Base-by-base conservation (phyloP, 2,113 vertebrate species). In the Geococcyx californianus region DNA sequence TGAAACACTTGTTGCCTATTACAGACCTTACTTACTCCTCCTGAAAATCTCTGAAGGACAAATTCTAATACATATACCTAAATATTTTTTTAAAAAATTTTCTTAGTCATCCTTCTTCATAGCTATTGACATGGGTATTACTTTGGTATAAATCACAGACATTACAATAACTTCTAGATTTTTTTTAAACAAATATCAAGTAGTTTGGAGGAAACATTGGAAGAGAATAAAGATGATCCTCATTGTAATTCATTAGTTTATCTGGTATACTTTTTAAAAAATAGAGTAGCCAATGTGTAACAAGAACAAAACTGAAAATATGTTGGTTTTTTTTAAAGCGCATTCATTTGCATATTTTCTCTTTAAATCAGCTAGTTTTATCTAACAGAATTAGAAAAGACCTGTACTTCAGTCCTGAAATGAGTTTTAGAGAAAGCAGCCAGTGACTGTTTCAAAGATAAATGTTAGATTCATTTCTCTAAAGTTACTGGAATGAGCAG, bases 31-130 rank as follows among this genome's bases (percentile, higher is more conserved):
- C 59, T 92, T 84, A 72, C 28, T 91, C 56, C 11, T 89, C 69
- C 93, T 95, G 56, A 87, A 87, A 94, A 73, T 75, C 33, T 79
- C n/a, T 78, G 87, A 94, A 95, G 54, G 81, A 89, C 74, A 89
- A 84, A 69, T 87, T 78, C 87, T 70, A 81, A 81, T 84, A 58
- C 10, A 31, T n/a, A 58, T 8, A 33, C 4, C 3, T 63, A 74
- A 62, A 31, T 49, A 42, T 42, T 94, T 87, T 51, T 19, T 45
- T 45, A 49, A 47, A 47, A 47, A 81, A 77, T 86, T 63, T 24
- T 89, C 31, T 76, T 49, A 54, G 84, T 66, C 26, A 83, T 89
- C 11, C 11, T 95, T 67, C 63, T 77, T 60, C 7, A 11, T 60
- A 78, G 28, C 11, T 75, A 80, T 72, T 69, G 34, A 40, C 36